Evolutionary conservation across 2,888 invertebrate species (phyloP).

Genomic region (Azorinus chamasolen): DNA sequence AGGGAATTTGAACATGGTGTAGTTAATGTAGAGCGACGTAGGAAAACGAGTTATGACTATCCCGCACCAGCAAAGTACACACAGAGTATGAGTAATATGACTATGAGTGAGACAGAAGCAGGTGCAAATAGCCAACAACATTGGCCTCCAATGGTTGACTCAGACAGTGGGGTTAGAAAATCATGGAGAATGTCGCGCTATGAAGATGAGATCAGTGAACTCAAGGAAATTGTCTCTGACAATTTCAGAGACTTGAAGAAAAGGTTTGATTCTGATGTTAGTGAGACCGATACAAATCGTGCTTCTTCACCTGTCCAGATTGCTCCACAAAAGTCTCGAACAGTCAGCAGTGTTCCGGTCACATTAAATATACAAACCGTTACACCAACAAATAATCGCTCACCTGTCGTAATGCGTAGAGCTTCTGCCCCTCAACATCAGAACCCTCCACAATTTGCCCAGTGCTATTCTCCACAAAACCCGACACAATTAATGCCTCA

Average conservation of each 20-base stretch:
- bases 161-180: slow-evolving; percentile 60
- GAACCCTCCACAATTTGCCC: background rate
- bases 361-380: slow-evolving; percentile 51
- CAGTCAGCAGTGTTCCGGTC: slow-evolving; percentile 19
- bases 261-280: slow-evolving; percentile 73
- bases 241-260: slow-evolving; percentile 70
- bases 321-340: background rate
- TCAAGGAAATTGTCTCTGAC: slow-evolving; percentile 72
- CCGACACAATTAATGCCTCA: background rate
- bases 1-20: too few relatives aligned
- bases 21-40: slow-evolving; percentile 13
- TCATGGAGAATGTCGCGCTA: slow-evolving; percentile 70
- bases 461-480: background rate
- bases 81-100: slow-evolving; percentile 55
- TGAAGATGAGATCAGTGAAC: slow-evolving; percentile 74
- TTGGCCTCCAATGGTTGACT: slow-evolving; percentile 67
- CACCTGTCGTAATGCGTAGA: slow-evolving; percentile 42
- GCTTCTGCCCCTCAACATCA: background rate
- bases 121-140: slow-evolving; percentile 55
- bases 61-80: slow-evolving; percentile 6
- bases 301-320: slow-evolving; percentile 54
- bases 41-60: slow-evolving; percentile 22
- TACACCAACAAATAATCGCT: slow-evolving; percentile 34
- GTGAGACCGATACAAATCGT: slow-evolving; percentile 66
- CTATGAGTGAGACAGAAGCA: slow-evolving; percentile 58